A percentile compares a stretch with the other conserved stretches of the same genome.
phyloP scores from a whole-genome alignment of 2,888 invertebrate species.

The Ochlodes sylvanus region DNA sequence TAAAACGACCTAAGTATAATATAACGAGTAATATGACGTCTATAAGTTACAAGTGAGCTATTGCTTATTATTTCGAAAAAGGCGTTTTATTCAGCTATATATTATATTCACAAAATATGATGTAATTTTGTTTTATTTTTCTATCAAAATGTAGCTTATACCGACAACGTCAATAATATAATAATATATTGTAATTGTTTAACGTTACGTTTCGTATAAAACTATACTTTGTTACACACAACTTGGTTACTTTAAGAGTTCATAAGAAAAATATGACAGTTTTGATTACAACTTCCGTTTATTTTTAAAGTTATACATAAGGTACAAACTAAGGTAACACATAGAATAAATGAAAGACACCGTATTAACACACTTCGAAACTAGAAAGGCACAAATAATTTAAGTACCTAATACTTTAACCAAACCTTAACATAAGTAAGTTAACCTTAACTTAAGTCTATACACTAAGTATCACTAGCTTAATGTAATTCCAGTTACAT shows the following conservation, averaged over 20 bases:
- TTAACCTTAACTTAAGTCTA: conserved; percentile 28
- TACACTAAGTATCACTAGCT: conserved; percentile 37
- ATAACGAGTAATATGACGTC: conserved; percentile 41
- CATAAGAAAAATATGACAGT: conserved; percentile 40
- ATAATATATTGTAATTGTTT: conserved; percentile 28
- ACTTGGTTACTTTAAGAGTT: conserved; percentile 37
- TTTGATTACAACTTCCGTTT: conserved; percentile 33
- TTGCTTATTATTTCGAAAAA: conserved; percentile 61
- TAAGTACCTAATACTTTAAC: conserved; percentile 62
- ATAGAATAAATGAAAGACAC: conserved; percentile 50
- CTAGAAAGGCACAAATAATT: conserved; percentile 74
- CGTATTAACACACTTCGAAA: conserved; percentile 33
- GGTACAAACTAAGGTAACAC: conserved; percentile 43
- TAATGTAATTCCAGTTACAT: conserved; percentile 42
- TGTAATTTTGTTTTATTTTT: neutral
- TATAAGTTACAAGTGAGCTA: conserved; percentile 44
- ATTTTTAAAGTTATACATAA: conserved; percentile 33
- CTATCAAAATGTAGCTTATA: conserved; percentile 10
- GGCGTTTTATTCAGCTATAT: conserved; percentile 46
- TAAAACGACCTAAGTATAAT: conserved; percentile 35
- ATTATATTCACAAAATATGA: conserved; percentile 13
- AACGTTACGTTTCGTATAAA: conserved; percentile 42
- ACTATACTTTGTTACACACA: conserved; percentile 41
- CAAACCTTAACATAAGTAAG: too few relatives aligned
- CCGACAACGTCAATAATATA: conserved; percentile 13